Conservation (phyloP, 1,140 invertebrate genomes). For the Myzus persicae region DNA sequence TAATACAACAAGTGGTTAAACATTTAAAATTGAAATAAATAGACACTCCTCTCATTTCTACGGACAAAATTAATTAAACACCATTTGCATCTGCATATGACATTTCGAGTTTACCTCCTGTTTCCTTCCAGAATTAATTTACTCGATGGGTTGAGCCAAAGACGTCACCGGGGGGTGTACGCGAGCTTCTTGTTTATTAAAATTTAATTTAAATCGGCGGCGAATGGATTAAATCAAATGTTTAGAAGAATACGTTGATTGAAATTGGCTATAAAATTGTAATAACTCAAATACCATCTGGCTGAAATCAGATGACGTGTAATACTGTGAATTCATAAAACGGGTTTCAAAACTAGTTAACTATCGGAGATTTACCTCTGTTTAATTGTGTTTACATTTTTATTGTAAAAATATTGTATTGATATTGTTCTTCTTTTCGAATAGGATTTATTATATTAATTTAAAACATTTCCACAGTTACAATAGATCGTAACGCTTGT, state of each 20-base stretch:
- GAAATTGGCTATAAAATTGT: slow-evolving; percentile 21
- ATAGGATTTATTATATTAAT: neutral
- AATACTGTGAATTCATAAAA: neutral
- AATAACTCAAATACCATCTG: neutral
- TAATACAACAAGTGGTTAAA: neutral
- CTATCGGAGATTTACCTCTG: neutral
- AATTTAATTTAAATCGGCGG: slow-evolving; percentile 43
- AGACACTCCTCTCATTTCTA: slow-evolving; percentile 27
- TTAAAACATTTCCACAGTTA: neutral
- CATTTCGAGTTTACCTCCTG: slow-evolving; percentile 11
- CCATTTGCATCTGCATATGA: slow-evolving; percentile 36
- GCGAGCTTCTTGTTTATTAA: slow-evolving; percentile 22
- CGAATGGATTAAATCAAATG: slow-evolving; percentile 34
- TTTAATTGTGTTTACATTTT: slow-evolving; percentile 24
- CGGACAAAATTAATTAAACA: slow-evolving; percentile 29
- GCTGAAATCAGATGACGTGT: neutral
- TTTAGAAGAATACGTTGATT: slow-evolving; percentile 27
- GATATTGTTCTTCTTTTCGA: neutral
- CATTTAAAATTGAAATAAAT: slow-evolving; percentile 33
- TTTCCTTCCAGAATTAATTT: slow-evolving; percentile 12
- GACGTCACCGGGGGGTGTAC: slow-evolving; percentile 2
- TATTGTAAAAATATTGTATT: neutral
- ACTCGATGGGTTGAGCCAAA: neutral
- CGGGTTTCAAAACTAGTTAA: slow-evolving; percentile 16
- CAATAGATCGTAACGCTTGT: too few relatives aligned